Percentiles rank a stretch among this genome's conserved stretches.
phyloP scores from a whole-genome alignment of 2,797 vertebrate genomes.

The Alectoris magna region DNA sequence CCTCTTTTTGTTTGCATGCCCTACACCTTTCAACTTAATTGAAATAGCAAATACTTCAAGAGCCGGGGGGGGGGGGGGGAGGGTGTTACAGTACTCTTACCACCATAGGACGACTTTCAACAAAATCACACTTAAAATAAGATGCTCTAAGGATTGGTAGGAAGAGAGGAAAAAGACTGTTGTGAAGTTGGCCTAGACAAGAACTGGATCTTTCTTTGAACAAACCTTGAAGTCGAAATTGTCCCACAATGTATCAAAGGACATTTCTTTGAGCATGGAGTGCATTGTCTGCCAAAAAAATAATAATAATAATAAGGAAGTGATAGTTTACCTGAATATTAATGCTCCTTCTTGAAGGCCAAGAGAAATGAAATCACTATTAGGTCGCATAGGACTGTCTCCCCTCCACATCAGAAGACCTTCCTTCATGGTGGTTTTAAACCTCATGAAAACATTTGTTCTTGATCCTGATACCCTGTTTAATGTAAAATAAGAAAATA shows the following conservation, averaged over 20 bases:
- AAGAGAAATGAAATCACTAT: conserved; percentile 94
- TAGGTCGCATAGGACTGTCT: conserved; percentile 89
- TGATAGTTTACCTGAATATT: conserved; percentile 87
- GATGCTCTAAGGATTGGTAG: not conserved
- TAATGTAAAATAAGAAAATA: not conserved
- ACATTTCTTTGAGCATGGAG: not conserved
- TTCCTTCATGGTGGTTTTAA: conserved; percentile 91
- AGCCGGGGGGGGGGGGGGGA: not conserved
- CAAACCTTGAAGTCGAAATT: not conserved
- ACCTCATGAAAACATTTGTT: conserved; percentile 92
- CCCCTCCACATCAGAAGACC: conserved; percentile 95
- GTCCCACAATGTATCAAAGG: not conserved
- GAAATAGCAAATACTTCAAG: not conserved
- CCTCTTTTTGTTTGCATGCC: not conserved
- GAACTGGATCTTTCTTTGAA: not conserved
- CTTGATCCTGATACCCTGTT: conserved; percentile 91
- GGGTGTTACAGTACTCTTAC: accelerated
- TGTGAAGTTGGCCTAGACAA: not conserved
- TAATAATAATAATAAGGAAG: not conserved
- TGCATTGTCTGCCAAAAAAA: not conserved
- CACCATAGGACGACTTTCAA: not conserved
- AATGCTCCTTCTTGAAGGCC: conserved; percentile 91
- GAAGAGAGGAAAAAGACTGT: not conserved
- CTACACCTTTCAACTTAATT: not conserved
- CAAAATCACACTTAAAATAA: not conserved